Evolutionary conservation across 2,797 vertebrate species (phyloP), one percentile per base, ranked within the genome.

Genomic region (Enteromius treurensis): DNA sequence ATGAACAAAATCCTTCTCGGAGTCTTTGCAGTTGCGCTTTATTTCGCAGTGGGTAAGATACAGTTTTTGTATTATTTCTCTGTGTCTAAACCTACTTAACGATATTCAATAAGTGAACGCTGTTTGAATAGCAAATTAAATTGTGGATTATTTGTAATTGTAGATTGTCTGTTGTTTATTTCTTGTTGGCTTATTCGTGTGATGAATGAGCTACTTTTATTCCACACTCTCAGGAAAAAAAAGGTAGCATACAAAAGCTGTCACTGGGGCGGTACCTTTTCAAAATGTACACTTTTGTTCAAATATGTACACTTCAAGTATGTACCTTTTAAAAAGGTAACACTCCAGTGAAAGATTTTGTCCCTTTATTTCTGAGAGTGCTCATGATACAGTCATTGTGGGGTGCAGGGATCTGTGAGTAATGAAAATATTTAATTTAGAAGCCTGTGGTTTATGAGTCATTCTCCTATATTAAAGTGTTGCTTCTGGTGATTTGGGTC

Each of bases 1-100:
- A 95, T 95, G 94, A 94, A 92, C 89, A 88, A 86, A 90, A 13
- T 92, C 13, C 6, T 93, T 6, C 55, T 92, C 10, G 85, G 83
- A 77, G 40, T 94, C 6, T 73, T 94, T 14, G 91, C 91, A 9
- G 85, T 91, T 49, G 89, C 90, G 40, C 8, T 94, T 84, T 90
- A 88, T 86, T 90, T 94, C 82, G 86, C 92, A 78, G 1, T 89
- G 53, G 94, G 94, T 95, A 87, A 93, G 94, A 32, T 6, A 2
- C 26, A 21, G 0, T 47, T 42, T 26, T 29, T 10, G 0, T 37
- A 21, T 67, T 32, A 17, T 64, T 64, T 64, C 6, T 2, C 58
- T 14, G 60, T 21, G 32, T 19, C 64, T 32, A 64, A 67, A 9
- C 34, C 29, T 40, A n/a, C 32, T 67, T 37, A n/a, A 37, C 4